Conservation (phyloP, 2,797 vertebrate species). For the Crocodylus rhombifer region DNA sequence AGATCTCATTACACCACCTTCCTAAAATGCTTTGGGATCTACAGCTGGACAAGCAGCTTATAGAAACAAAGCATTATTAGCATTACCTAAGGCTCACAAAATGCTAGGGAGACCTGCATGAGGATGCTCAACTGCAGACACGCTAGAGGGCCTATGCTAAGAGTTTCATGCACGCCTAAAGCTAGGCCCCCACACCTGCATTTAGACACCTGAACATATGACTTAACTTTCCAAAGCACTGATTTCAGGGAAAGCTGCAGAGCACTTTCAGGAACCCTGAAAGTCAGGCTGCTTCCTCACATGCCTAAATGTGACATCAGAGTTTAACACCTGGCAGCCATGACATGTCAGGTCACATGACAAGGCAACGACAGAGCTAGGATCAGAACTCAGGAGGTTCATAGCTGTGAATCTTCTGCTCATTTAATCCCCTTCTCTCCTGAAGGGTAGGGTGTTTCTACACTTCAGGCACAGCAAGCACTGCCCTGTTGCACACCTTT, state of each 20-base stretch:
- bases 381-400: neutral
- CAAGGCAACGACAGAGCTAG: neutral
- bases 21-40: neutral
- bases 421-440: too few species aligned
- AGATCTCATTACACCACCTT: neutral
- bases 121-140: neutral
- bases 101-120: too few species aligned
- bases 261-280: neutral
- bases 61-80: neutral
- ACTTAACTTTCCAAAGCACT: conserved; percentile 3
- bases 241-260: neutral
- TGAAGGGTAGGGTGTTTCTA: too few species aligned
- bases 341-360: neutral
- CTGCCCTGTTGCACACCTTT: too few species aligned
- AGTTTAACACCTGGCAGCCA: neutral
- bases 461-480: too few species aligned
- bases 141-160: neutral
- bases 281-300: neutral
- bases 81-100: neutral
- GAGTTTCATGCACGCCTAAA: neutral
- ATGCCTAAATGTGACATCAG: neutral
- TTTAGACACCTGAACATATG: neutral
- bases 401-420: neutral
- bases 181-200: neutral
- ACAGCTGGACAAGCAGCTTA: neutral